Evolutionary conservation across 2,113 vertebrate genomes (phyloP), one percentile per base, ranked within the genome.

Genomic region (Pachycephala philippinensis): DNA sequence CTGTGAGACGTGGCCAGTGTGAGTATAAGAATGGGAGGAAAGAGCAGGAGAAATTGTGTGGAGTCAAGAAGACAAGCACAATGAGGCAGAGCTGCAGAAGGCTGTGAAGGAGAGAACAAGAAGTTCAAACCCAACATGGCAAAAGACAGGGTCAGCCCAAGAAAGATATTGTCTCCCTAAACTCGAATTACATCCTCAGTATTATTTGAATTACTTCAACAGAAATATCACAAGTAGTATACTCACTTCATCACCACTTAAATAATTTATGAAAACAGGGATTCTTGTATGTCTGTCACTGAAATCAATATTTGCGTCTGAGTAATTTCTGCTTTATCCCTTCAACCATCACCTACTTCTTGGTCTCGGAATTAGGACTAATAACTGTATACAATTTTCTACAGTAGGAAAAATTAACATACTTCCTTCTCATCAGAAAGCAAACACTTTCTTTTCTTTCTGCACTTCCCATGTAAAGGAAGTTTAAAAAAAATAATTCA

Each of bases 371-470:
- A 76, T 28, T 42, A 54, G 30, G 6, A 50, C 33, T 65, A 79
- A 64, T 44, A 23, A 28, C 6, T 0, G 0, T 15, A 47, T 8
- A 18, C 1, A 56, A 9, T 47, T 83, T 92, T 69, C 19, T 69
- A 24, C 6, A 40, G 17, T 6, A 40, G 39, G 33, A 79, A 82
- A 93, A 78, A 19, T 37, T 3, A 22, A 28, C 5, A 5, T n/a
- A 42, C 61, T 74, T 70, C 20, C 7, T 84, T 37, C 3, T 72
- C 17, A 81, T 89, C 37, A 31, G 33, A 84, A 78, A 59, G 11
- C 69, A 91, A 65, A 80, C 0, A 9, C 20, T 11, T 10, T 2
- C 21, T 84, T 87, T 85, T 15, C 23, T 82, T 87, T 85, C 17
- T 21, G 59, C 2, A 39, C 13, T 82, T 90, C 7, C 4, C 6